Evolutionary conservation across 2,888 invertebrate species (phyloP).

Genomic region (Mesodorylaimus sp.): DNA sequence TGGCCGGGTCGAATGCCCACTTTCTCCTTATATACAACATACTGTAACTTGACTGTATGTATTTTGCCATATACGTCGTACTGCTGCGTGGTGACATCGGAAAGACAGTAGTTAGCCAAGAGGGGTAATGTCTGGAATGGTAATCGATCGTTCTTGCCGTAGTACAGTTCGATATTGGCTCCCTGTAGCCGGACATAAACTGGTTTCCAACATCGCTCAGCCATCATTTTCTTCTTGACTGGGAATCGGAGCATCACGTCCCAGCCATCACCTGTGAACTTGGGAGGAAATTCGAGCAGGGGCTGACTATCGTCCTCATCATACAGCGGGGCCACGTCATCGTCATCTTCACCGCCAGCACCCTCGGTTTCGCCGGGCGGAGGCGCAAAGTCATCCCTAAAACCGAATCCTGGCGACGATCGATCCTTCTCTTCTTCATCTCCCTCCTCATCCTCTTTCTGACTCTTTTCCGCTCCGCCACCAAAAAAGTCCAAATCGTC

Average conservation of each 20-base stretch:
- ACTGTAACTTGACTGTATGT: slow-evolving; percentile 89
- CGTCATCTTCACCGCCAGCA: neutral
- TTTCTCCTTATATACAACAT: slow-evolving; percentile 90
- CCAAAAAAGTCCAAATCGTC: slow-evolving; percentile 19
- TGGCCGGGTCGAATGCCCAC: slow-evolving; percentile 87
- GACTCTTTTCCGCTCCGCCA: neutral
- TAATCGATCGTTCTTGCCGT: slow-evolving; percentile 62
- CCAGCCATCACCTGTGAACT: slow-evolving; percentile 70
- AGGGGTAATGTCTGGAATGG: slow-evolving; percentile 80
- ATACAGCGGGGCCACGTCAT: slow-evolving; percentile 52
- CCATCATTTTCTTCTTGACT: slow-evolving; percentile 60
- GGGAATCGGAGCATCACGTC: slow-evolving; percentile 87
- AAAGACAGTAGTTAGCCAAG: slow-evolving; percentile 38
- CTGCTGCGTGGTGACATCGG: slow-evolving; percentile 49
- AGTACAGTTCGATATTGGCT: slow-evolving; percentile 63
- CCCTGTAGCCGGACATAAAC: slow-evolving; percentile 67
- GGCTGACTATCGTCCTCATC: slow-evolving; percentile 83
- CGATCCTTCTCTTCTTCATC: slow-evolving; percentile 5
- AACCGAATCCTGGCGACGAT: slow-evolving; percentile 17
- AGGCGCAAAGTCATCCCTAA: slow-evolving; percentile 3
- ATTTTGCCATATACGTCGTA: slow-evolving; percentile 98
- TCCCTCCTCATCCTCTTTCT: neutral
- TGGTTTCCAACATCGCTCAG: slow-evolving; percentile 73
- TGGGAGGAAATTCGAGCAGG: slow-evolving; percentile 69
- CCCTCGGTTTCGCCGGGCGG: too few relatives aligned